phyloP scores from a whole-genome alignment of 1,140 invertebrate genomes.

The Leguminivora glycinivorella region DNA sequence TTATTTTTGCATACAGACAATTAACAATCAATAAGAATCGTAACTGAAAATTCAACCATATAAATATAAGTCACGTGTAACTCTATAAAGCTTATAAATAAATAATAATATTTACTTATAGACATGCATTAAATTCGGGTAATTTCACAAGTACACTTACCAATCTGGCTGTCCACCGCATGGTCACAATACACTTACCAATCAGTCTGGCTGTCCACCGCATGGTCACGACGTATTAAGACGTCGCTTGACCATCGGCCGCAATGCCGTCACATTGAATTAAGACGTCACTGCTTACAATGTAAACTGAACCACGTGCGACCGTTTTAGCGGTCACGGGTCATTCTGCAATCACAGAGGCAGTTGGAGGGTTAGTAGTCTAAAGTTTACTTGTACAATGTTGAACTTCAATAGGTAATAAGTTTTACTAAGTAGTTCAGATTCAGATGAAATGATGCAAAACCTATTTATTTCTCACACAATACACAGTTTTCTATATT shows the following conservation, averaged over 20 bases:
- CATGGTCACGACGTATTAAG: not conserved
- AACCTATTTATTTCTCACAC: no score
- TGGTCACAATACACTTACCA: not conserved
- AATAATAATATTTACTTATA: no score
- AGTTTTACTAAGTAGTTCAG: no score
- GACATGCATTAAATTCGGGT: no score
- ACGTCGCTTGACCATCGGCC: not conserved
- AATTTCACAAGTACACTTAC: not conserved
- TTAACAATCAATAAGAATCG: no score
- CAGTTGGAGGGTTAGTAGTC: not conserved
- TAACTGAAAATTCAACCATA: no score
- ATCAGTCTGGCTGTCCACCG: not conserved
- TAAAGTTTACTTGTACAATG: not conserved
- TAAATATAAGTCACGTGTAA: no score
- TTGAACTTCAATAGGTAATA: not conserved
- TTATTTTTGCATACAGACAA: no score
- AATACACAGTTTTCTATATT: no score
- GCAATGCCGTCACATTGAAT: conserved; percentile 15
- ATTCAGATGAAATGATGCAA: no score
- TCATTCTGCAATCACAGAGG: conserved; percentile 1
- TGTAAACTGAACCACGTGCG: conserved; percentile 26
- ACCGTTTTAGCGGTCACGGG: conserved; percentile 22
- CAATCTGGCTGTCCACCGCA: not conserved
- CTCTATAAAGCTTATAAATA: no score
- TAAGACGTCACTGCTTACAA: conserved; percentile 23